A percentile compares a stretch with the other conserved stretches of the same genome.
These are phyloP conservation scores for Falco punctatus DNA, from an alignment of 2,113 vertebrate genomes.

Conservation along the genomic window DNA sequence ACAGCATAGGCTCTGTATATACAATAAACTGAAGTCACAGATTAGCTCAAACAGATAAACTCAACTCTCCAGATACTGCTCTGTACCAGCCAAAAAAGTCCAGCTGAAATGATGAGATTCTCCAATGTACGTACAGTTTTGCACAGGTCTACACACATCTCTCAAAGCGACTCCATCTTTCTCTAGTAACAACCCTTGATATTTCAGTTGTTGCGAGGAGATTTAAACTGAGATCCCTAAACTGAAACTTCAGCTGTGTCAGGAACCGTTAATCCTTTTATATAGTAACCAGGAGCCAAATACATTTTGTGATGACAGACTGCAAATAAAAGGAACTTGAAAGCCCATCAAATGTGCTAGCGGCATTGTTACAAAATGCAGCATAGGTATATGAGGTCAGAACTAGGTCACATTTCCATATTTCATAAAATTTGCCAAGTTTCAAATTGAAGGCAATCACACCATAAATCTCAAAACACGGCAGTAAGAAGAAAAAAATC, in stretches of 20 bases:
- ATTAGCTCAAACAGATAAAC: not conserved
- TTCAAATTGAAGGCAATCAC: not conserved
- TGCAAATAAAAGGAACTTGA: not conserved
- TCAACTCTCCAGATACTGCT: not conserved
- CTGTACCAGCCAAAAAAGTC: not conserved
- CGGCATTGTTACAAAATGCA: not conserved
- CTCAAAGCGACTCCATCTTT: not conserved
- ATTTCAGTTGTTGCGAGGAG: not conserved
- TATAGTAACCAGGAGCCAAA: not conserved
- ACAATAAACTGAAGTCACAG: not conserved
- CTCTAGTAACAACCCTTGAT: not conserved
- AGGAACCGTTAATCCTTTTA: not conserved
- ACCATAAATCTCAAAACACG: not conserved
- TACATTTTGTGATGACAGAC: not conserved
- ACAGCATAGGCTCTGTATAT: not conserved
- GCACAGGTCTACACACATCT: not conserved
- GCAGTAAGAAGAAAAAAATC: not conserved
- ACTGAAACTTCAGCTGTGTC: not conserved
- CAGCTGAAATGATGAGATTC: not conserved
- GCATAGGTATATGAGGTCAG: not conserved
- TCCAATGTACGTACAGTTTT: accelerated
- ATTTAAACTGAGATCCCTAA: not conserved
- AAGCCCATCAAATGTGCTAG: not conserved
- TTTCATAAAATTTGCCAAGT: not conserved
- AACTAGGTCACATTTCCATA: not conserved